These are phyloP conservation scores for Zoanthus sociatus DNA, from an alignment of 92 coral and sea anemone genomes.

Conservation along the genomic window DNA sequence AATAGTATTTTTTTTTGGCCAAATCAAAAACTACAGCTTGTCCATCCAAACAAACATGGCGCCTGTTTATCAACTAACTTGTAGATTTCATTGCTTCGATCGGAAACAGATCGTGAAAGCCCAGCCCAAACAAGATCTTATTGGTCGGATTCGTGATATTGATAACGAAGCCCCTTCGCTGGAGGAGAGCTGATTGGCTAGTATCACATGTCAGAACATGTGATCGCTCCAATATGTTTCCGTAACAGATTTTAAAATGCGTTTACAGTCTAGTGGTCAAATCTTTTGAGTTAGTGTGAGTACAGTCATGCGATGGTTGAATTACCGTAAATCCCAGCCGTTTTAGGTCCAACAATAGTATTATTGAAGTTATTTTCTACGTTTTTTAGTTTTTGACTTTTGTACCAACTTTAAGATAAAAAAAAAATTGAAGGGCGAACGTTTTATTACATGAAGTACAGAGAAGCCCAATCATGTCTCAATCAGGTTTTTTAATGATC, in stretches of 20 bases:
- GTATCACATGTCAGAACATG: slow-evolving; percentile 32
- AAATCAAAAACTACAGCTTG: slow-evolving; percentile 25
- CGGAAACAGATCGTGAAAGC: slow-evolving; percentile 25
- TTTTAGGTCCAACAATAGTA: too few species aligned
- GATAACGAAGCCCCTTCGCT: slow-evolving; percentile 7
- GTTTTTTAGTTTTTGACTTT: too few species aligned
- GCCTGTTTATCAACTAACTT: slow-evolving; percentile 41
- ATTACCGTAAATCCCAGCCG: too few species aligned
- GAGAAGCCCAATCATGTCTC: too few species aligned
- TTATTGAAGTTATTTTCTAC: too few species aligned
- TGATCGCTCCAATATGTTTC: slow-evolving; percentile 25
- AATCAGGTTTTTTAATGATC: too few species aligned
- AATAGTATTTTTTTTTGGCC: neutral
- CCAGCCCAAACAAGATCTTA: slow-evolving; percentile 37
- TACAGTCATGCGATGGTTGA: too few species aligned
- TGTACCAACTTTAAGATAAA: too few species aligned
- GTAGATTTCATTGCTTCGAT: neutral
- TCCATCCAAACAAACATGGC: slow-evolving; percentile 39
- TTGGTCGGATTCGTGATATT: slow-evolving; percentile 18
- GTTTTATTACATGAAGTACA: too few species aligned
- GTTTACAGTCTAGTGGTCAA: neutral
- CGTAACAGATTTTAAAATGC: neutral
- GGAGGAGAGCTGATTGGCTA: slow-evolving; percentile 3
- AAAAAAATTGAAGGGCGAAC: too few species aligned
- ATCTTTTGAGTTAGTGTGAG: too few species aligned